phyloP scores from a whole-genome alignment of 2,888 invertebrate genomes.

The Tupiocoris notatus region DNA sequence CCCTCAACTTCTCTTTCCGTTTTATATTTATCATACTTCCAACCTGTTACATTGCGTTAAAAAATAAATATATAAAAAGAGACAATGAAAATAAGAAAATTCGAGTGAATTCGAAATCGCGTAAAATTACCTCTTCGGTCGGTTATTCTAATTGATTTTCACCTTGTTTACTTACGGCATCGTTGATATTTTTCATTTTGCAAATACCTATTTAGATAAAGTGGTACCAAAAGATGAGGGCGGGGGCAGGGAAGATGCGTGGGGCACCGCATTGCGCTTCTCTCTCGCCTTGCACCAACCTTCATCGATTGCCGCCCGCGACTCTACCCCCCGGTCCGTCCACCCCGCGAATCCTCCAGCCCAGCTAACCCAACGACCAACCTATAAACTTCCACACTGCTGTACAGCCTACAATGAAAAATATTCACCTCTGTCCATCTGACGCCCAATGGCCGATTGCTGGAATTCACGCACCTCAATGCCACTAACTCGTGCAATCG shows the following conservation, averaged over 20 bases:
- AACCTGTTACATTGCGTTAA: no score
- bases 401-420: conserved; percentile 9
- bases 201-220: neutral
- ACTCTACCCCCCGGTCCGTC: conserved; percentile 1
- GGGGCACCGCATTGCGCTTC: conserved; percentile 42
- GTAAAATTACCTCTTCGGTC: no score
- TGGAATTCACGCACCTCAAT: no score
- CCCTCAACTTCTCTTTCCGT: no score
- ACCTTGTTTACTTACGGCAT: neutral
- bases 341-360: conserved; percentile 2
- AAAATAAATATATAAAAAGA: no score
- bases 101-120: no score
- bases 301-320: conserved; percentile 41
- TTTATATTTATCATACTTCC: no score
- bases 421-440: conserved; percentile 15
- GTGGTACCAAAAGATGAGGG: neutral
- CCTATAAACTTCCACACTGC: no score
- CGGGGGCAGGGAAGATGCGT: conserved; percentile 9
- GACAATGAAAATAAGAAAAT: no score
- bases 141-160: neutral
- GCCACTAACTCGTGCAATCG: no score
- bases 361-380: neutral
- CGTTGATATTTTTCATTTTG: no score
- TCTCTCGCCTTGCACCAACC: conserved; percentile 42
- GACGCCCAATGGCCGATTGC: neutral